Base-by-base conservation (phyloP, 1,140 invertebrate species). In the Bombus waltoni region DNA sequence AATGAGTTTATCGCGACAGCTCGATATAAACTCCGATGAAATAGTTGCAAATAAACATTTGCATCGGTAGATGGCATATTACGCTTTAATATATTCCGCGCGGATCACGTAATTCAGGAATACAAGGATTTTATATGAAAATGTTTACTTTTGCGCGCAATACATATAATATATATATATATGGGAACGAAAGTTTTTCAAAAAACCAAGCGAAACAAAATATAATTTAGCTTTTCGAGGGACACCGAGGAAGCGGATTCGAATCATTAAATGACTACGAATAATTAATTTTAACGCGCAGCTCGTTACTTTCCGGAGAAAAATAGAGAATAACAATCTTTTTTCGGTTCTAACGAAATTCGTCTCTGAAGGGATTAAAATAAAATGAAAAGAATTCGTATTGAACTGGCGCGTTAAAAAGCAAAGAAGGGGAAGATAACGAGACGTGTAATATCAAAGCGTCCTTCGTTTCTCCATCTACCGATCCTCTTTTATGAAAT, bases 401-500 rank as follows among this genome's bases (percentile, higher is more conserved):
- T 15, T 4, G 22, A 10, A 9, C 13, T 28, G 3, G 32, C 28
- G 11, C 47, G 47, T 53, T n/a, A 53, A 70, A 25, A 15, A 35
- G 2, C 1, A 25, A 28, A 38, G n/a, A 40, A 53, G 4, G 8
- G 22, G 6, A 42, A 32, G 15, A 38, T 13, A 32, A 13, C 8
- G 53, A 76, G 38, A 42, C 40, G 38, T 11, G 25, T 18, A 68
- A 77, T 32, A 47, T 79, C 38, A 22, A 53, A 47, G 65, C 32
- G 25, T 68, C 25, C 22, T 47, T 44, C 76, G 18, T n/a, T 65
- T 10, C 28, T 4, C n/a, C 38, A n/a, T 47, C 47, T 2, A n/a
- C 59, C 25, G n/a, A 79, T 79, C 42, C 42, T 68, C 77, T 68
- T 79, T 47, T 35, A 68, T 68, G 40, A 79, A 79, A 53, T 70